phyloP scores from a whole-genome alignment of 2,113 vertebrate species.

The Lepus americanus region DNA sequence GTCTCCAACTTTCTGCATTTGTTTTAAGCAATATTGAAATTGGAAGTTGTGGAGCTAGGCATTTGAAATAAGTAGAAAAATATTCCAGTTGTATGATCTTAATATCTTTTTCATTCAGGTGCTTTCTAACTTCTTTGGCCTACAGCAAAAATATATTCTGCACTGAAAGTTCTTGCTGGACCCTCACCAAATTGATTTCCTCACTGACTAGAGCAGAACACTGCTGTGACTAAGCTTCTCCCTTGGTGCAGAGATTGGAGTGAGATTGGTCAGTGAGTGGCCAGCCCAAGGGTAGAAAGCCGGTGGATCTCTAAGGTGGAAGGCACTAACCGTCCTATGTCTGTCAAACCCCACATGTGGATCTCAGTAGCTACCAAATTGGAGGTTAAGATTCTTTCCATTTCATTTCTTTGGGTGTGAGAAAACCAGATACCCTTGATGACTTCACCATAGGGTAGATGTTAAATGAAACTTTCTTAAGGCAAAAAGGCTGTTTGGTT shows the following conservation, averaged over 20 bases:
- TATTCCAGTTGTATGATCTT: background rate
- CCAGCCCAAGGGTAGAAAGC: background rate
- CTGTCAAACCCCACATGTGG: background rate
- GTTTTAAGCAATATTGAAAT: slow-evolving; percentile 56
- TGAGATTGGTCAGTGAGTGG: background rate
- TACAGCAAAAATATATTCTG: slow-evolving; percentile 30
- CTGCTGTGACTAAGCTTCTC: background rate
- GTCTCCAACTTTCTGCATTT: slow-evolving; percentile 41
- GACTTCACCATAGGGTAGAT: slow-evolving; percentile 40
- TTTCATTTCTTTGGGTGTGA: background rate
- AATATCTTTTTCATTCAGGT: background rate
- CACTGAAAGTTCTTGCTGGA: slow-evolving; percentile 32
- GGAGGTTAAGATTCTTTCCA: background rate
- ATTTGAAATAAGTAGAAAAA: slow-evolving; percentile 53
- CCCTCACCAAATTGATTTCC: background rate
- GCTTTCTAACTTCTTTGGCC: slow-evolving; percentile 26
- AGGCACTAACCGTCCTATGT: background rate
- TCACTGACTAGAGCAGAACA: background rate
- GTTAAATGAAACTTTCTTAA: slow-evolving; percentile 29
- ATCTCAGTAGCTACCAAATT: background rate
- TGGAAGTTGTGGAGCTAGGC: background rate
- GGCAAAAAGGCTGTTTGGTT: slow-evolving; percentile 35
- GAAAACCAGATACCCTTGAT: background rate
- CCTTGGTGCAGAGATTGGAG: background rate
- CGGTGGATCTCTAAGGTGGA: background rate